phyloP scores from a whole-genome alignment of 2,797 vertebrate species.

The Thripadectes ignobilis region DNA sequence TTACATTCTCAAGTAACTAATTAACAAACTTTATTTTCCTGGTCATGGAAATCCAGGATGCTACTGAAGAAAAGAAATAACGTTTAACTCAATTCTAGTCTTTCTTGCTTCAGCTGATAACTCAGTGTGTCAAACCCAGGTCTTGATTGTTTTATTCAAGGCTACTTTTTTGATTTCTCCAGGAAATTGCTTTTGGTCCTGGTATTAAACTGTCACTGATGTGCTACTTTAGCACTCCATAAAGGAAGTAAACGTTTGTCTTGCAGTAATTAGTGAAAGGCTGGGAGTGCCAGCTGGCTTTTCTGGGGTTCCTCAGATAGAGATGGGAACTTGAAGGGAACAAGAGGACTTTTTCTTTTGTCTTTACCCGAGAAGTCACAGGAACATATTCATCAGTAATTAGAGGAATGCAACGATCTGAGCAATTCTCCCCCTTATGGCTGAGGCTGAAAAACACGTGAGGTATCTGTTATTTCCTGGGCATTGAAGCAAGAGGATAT shows the following conservation, averaged over 20 bases:
- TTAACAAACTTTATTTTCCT: background rate
- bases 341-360: background rate
- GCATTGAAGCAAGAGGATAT: background rate
- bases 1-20: background rate
- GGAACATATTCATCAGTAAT: background rate
- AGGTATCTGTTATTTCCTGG: background rate
- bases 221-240: conserved; percentile 47
- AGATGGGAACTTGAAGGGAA: background rate
- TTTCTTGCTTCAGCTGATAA: background rate
- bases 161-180: conserved; percentile 20
- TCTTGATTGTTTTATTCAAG: conserved; percentile 16
- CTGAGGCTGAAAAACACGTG: background rate
- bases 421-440: background rate
- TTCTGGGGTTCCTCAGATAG: background rate
- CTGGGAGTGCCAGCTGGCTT: conserved; percentile 44
- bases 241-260: conserved; percentile 66
- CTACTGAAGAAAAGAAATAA: background rate
- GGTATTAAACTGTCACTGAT: conserved; percentile 39
- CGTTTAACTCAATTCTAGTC: background rate
- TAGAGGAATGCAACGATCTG: background rate
- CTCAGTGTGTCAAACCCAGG: background rate
- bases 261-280: conserved; percentile 21
- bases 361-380: background rate
- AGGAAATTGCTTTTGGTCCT: conserved; percentile 48
- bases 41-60: background rate